These are phyloP conservation scores for Myotis pilosus DNA, from an alignment of 2,797 vertebrate species.

Conservation along the genomic window DNA sequence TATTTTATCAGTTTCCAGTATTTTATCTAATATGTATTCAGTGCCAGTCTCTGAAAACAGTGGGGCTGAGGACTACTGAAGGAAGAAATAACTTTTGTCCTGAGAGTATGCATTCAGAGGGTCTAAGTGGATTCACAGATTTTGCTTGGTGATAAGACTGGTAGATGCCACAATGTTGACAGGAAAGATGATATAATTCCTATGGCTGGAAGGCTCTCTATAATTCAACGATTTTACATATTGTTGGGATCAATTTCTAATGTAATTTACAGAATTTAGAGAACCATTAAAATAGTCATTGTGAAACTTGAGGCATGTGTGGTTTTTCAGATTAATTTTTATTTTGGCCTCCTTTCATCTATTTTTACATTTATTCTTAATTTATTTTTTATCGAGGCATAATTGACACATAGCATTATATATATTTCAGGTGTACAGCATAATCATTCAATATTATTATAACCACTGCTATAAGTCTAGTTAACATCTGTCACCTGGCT, in stretches of 20 bases:
- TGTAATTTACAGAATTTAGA: neutral
- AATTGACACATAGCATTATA: neutral
- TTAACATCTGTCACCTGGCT: neutral
- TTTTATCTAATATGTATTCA: neutral
- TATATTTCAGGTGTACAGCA: neutral
- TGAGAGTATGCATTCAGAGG: neutral
- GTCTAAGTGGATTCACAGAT: neutral
- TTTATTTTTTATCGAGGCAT: neutral
- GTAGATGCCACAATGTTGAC: neutral
- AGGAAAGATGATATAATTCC: neutral
- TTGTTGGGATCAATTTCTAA: neutral
- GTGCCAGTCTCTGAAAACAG: neutral
- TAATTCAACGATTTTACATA: neutral
- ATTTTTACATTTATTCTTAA: neutral
- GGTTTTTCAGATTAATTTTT: neutral
- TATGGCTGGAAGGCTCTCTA: neutral
- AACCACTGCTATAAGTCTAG: neutral
- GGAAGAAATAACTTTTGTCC: neutral
- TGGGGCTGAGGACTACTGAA: neutral
- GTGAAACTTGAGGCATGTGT: neutral
- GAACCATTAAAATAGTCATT: neutral
- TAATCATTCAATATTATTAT: neutral
- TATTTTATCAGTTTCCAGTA: neutral
- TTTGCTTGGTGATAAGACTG: neutral
- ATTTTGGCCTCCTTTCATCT: neutral